Base-by-base conservation (phyloP, 2,888 invertebrate genomes). In the Agrochola litura region DNA sequence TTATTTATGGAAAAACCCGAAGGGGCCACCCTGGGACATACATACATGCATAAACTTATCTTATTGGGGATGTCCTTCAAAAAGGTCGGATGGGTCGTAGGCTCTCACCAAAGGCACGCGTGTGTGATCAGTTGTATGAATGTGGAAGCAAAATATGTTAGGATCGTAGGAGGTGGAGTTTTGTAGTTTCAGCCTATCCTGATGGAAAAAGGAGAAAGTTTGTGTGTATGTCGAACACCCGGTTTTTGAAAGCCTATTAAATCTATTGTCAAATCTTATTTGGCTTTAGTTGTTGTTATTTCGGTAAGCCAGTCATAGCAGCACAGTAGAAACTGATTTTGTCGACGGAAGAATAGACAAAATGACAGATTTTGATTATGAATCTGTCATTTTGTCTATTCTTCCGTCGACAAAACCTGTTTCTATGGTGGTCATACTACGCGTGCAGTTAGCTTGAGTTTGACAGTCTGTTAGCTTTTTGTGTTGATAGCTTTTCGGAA, bases 51-150 rank as follows among this genome's bases (percentile, higher is more conserved):
- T 19, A 37, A n/a, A 37, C 43, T 3, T n/a, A 64, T 78, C 22
- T 25, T 60, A 73, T 73, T 73, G 73, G 30, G 9, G 19, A 79
- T 66, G 65, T 66, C 14, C 65, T 80, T 80, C 37, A 66, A 60
- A 73, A 80, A 54, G 60, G 73, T 79, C 58, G 78, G 37, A 65
- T 58, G 46, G 37, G 58, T 58, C 14, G 58, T 37, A 37, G 16
- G 10, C 64, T n/a, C 43, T 22, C 16, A 43, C 37, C 25, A 22
- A 64, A 56, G n/a, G 52, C 43, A 9, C 52, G 30, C 30, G 12
- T 37, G 54, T 41, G 41, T 58, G 46, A 65, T 60, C 25, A 46
- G 16, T 54, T 73, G 60, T 66, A 22, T 46, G 37, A 79, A 79
- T 60, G 19, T 25, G n/a, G n/a, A 30, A 25, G 37, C 12, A 19